phyloP scores from a whole-genome alignment of 2,113 vertebrate species.

The Calyptomena viridis region DNA sequence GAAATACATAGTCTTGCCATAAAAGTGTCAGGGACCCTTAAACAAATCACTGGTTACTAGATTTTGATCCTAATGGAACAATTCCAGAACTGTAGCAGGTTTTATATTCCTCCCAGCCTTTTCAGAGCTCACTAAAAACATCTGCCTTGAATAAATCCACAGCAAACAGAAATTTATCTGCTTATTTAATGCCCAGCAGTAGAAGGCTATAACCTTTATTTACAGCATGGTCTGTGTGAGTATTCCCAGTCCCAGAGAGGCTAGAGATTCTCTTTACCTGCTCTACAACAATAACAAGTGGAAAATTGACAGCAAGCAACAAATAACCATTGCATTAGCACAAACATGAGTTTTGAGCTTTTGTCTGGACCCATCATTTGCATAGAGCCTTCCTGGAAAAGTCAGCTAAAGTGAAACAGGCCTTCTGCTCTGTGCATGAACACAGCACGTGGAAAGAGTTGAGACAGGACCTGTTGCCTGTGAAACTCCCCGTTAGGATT shows the following conservation, averaged over 20 bases:
- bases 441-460: neutral
- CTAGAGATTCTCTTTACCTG: neutral
- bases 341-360: neutral
- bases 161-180: slow-evolving; percentile 51
- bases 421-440: neutral
- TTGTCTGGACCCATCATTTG: neutral
- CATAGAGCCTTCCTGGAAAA: neutral
- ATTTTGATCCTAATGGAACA: slow-evolving; percentile 64
- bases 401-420: neutral
- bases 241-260: neutral
- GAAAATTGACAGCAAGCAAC: slow-evolving; percentile 1
- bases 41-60: slow-evolving; percentile 51
- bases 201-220: slow-evolving; percentile 54
- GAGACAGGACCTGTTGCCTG: neutral
- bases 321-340: neutral
- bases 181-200: slow-evolving; percentile 59
- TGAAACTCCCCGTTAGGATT: neutral
- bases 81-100: slow-evolving; percentile 69
- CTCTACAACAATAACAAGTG: neutral
- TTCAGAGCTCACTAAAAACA: slow-evolving; percentile 59
- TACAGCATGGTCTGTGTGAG: slow-evolving; percentile 2
- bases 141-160: slow-evolving; percentile 64
- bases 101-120: slow-evolving; percentile 57
- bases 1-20: slow-evolving; percentile 49
- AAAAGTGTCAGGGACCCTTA: slow-evolving; percentile 61